A percentile compares a stretch with the other conserved stretches of the same genome.
Conservation (phyloP, 2,888 invertebrate species). For the Carpatolechia fugitivella region DNA sequence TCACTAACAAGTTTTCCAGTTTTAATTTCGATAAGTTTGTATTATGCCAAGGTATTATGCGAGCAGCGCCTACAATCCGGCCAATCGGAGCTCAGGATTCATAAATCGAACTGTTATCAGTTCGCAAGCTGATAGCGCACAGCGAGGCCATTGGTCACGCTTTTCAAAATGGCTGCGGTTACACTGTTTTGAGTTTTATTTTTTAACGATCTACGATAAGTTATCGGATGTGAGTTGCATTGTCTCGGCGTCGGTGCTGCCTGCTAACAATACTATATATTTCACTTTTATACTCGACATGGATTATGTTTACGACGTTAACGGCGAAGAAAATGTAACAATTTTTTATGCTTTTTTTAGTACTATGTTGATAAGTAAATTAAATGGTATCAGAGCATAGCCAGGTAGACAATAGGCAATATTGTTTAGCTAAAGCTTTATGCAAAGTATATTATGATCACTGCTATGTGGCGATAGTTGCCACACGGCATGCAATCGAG, state of each 20-base stretch:
- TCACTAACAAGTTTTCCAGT: conserved; percentile 51
- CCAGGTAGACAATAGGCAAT: background rate
- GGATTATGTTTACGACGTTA: background rate
- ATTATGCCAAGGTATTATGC: conserved; percentile 24
- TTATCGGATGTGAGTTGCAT: conserved; percentile 37
- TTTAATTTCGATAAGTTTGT: conserved; percentile 55
- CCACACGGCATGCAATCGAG: background rate
- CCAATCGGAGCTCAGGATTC: conserved; percentile 62
- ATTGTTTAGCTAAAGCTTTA: background rate
- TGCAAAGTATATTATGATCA: background rate
- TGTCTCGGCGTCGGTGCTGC: conserved; percentile 10
- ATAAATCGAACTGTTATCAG: conserved; percentile 72
- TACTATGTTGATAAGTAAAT: background rate
- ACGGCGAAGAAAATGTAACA: conserved; percentile 1
- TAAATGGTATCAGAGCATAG: background rate
- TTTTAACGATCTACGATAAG: conserved; percentile 54
- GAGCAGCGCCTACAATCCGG: conserved; percentile 35
- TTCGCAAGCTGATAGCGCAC: conserved; percentile 55
- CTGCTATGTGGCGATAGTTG: background rate
- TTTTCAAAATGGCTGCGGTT: conserved; percentile 68
- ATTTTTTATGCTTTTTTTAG: background rate
- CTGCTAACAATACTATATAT: conserved; percentile 10
- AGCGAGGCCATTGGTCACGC: conserved; percentile 63
- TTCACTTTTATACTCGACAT: background rate
- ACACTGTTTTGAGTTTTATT: conserved; percentile 51